Evolutionary conservation across 2,888 invertebrate species (phyloP).

Genomic region (Lasius platythorax): DNA sequence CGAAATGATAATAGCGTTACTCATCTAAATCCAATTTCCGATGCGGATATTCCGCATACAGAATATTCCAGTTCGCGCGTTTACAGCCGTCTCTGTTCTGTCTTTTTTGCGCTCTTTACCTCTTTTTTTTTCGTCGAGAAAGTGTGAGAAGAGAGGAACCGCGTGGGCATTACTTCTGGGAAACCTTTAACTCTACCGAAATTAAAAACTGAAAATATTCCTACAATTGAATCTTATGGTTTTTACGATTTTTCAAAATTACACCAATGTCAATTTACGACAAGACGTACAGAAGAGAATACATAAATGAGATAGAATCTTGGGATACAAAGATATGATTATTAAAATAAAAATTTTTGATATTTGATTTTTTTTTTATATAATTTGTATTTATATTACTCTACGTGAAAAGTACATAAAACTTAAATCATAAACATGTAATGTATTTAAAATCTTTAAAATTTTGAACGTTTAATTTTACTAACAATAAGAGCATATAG

Average conservation of each 20-base stretch:
- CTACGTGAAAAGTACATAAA: not conserved
- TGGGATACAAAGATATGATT: not conserved
- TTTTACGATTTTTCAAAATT: not conserved
- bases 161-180: too few relatives aligned
- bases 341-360: not conserved
- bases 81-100: too few relatives aligned
- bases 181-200: not conserved
- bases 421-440: not conserved
- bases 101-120: not conserved
- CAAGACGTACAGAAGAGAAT: not conserved
- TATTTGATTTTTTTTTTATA: not conserved
- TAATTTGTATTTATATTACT: not conserved
- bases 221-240: not conserved
- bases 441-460: not conserved
- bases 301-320: not conserved
- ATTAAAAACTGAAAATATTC: slow-evolving; percentile 3
- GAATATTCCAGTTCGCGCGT: not conserved
- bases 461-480: not conserved
- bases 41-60: not conserved
- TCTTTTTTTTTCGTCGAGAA: not conserved
- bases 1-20: not conserved
- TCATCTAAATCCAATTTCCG: slow-evolving; percentile 12
- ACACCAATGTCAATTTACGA: not conserved
- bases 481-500: not conserved
- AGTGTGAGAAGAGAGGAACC: too few relatives aligned